Conservation (phyloP, 2,113 vertebrate species). For the Bucco capensis region DNA sequence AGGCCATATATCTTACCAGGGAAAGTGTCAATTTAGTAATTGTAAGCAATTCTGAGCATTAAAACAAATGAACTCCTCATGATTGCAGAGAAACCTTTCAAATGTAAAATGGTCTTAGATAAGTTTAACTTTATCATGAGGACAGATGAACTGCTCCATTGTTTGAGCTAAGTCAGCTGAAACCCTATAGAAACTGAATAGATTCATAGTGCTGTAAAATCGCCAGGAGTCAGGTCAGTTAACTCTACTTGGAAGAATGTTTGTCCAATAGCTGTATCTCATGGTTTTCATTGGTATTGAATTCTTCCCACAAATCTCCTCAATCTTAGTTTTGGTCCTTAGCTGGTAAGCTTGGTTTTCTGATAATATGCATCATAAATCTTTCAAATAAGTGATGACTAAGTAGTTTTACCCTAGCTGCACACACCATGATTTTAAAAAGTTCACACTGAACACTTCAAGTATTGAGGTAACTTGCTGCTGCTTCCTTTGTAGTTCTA, state of each 20-base stretch:
- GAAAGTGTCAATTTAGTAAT: background rate
- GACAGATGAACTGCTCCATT: background rate
- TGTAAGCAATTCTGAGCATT: background rate
- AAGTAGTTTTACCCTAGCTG: background rate
- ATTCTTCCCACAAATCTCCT: background rate
- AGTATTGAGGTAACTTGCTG: background rate
- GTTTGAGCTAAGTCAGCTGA: background rate
- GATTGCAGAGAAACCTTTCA: background rate
- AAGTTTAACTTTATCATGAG: background rate
- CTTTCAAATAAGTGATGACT: background rate
- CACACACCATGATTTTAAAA: background rate
- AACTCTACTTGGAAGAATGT: background rate
- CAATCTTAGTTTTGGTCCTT: background rate
- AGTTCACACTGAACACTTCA: background rate
- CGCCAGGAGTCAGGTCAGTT: background rate
- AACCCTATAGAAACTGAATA: background rate
- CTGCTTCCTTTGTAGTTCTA: background rate
- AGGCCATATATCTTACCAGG: background rate
- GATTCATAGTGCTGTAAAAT: background rate
- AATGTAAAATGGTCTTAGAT: background rate
- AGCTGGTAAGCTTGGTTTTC: background rate
- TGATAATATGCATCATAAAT: background rate
- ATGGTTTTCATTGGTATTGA: background rate
- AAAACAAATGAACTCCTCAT: background rate
- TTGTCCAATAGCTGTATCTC: background rate